phyloP scores from a whole-genome alignment of 1,140 invertebrate species.

The Halyomorpha halys region DNA sequence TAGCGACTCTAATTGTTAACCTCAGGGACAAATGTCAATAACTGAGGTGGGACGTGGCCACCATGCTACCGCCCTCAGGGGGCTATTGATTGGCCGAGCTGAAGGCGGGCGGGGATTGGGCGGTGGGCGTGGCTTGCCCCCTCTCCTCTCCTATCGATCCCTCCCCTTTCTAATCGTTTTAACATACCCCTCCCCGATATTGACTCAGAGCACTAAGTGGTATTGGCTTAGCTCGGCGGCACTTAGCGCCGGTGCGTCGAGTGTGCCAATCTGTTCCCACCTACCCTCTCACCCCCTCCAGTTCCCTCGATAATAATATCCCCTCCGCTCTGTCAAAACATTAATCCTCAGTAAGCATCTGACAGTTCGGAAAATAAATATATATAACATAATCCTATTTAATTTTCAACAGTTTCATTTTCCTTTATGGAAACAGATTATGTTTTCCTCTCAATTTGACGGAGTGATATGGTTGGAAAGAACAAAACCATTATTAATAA shows the following conservation, averaged over 20 bases:
- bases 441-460: too few species aligned
- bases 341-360: too few species aligned
- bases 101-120: background rate
- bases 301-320: background rate
- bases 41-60: conserved; percentile 6
- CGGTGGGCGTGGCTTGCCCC: background rate
- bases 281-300: background rate
- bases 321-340: background rate
- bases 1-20: conserved; percentile 7
- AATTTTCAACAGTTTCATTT: too few species aligned
- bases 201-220: background rate
- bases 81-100: background rate
- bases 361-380: too few species aligned
- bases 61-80: background rate
- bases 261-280: conserved; percentile 11
- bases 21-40: conserved; percentile 8
- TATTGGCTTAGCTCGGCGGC: conserved; percentile 6
- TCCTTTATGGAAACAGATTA: too few species aligned
- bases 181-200: background rate
- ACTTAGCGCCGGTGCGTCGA: conserved; percentile 9
- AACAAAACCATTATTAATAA: too few species aligned
- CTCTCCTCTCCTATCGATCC: background rate
- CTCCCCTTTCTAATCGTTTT: background rate
- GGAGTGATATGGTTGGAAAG: too few species aligned
- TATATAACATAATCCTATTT: too few species aligned